Percentiles rank a stretch among this genome's conserved stretches.
These are phyloP conservation scores for Dendrocincla fuliginosa DNA, from an alignment of 2,797 vertebrate genomes.

Conservation along the genomic window DNA sequence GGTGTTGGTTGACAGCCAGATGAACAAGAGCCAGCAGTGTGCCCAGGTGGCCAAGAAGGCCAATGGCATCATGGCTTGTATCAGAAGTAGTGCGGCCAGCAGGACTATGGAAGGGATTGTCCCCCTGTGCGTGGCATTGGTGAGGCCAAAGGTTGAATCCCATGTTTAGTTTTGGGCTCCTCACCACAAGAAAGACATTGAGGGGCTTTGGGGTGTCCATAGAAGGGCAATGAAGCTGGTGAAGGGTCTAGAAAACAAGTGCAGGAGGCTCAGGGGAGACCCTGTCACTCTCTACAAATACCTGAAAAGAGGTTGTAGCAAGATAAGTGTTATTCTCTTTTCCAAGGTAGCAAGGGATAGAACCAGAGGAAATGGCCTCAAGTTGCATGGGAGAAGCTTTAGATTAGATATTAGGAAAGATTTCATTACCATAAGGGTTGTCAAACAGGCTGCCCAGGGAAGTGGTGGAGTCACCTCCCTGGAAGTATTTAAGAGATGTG, in stretches of 20 bases:
- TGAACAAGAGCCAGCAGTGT: background rate
- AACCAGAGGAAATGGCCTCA: background rate
- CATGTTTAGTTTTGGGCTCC: background rate
- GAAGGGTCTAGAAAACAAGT: background rate
- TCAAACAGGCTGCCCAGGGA: background rate
- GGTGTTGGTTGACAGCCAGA: fast-evolving
- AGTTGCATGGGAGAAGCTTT: background rate
- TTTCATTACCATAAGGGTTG: background rate
- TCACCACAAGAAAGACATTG: background rate
- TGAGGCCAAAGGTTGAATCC: fast-evolving
- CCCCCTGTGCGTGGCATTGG: background rate
- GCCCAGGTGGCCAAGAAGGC: background rate
- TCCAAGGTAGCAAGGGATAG: background rate
- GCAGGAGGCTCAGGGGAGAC: background rate
- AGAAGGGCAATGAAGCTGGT: background rate
- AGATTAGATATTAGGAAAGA: background rate
- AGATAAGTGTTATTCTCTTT: background rate
- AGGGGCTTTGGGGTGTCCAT: fast-evolving
- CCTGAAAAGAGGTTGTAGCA: background rate
- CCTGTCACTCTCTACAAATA: background rate
- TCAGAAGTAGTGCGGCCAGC: background rate
- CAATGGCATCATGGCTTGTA: background rate
- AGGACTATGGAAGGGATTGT: background rate
- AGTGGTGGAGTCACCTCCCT: background rate
- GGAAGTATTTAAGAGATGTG: background rate